Percentiles rank a stretch among this genome's conserved stretches.
These are phyloP conservation scores for Lithobates sylvaticus DNA, from an alignment of 2,797 vertebrate species.

Conservation along the genomic window DNA sequence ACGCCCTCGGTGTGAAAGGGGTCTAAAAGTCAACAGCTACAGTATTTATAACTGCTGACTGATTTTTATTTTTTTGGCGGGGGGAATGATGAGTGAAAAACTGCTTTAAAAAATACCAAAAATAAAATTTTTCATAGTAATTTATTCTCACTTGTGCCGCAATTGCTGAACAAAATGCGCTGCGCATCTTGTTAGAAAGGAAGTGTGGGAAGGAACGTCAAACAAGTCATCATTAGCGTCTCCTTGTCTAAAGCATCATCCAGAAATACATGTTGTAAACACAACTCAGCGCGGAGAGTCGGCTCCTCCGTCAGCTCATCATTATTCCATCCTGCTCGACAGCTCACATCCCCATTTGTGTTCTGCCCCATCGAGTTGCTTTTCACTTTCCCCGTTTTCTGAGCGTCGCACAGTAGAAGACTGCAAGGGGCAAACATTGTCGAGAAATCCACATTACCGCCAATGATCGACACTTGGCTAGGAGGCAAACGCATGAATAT, in stretches of 20 bases:
- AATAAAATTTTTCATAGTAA: neutral
- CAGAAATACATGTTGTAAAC: neutral
- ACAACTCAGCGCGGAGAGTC: neutral
- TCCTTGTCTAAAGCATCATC: constrained; percentile 1
- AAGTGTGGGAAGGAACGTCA: neutral
- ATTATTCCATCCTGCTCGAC: constrained; percentile 44
- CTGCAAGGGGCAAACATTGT: constrained; percentile 26
- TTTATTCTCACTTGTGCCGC: neutral
- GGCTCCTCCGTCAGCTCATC: constrained; percentile 8
- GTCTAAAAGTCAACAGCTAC: no score
- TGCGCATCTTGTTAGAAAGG: neutral
- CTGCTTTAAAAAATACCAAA: neutral
- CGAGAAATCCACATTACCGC: constrained; percentile 41
- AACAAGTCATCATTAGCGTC: neutral
- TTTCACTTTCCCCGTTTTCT: constrained; percentile 3
- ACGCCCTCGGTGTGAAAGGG: no score
- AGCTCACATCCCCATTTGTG: constrained; percentile 31
- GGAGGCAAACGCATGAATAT: constrained; percentile 55
- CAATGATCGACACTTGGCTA: constrained; percentile 43
- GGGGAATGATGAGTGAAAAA: no score
- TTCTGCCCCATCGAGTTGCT: constrained; percentile 38
- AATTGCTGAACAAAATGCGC: neutral
- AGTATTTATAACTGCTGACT: no score
- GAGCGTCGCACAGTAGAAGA: constrained; percentile 24
- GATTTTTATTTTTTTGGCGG: no score